Evolutionary conservation across 2,113 vertebrate species (phyloP).

Genomic region (Ochotona curzoniae): DNA sequence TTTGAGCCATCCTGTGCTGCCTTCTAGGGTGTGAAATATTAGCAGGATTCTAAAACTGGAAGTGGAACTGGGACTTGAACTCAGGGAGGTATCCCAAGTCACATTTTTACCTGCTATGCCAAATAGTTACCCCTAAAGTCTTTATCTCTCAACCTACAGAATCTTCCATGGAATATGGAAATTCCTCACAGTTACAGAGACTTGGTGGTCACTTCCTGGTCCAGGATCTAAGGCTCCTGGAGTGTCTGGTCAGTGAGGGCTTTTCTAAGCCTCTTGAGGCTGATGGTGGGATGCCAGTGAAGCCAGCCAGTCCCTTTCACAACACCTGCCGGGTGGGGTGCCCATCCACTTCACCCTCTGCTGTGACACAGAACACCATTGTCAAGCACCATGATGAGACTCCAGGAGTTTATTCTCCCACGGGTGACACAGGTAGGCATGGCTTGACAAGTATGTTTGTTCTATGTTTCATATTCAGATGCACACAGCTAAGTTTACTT

Average conservation of each 20-base stretch:
- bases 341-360: background rate
- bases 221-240: background rate
- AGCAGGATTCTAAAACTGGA: too few relatives aligned
- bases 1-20: too few relatives aligned
- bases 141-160: background rate
- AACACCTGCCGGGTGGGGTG: background rate
- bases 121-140: background rate
- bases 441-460: constrained; percentile 64
- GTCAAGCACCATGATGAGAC: constrained; percentile 4
- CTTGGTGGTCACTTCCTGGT: background rate
- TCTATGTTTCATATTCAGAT: constrained; percentile 76
- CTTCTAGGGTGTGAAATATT: too few relatives aligned
- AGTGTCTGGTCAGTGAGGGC: background rate
- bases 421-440: background rate
- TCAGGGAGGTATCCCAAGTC: too few relatives aligned
- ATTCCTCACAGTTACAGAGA: background rate
- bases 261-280: background rate
- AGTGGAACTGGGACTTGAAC: too few relatives aligned
- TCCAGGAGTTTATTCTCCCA: constrained; percentile 11
- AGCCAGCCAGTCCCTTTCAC: background rate
- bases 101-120: too few relatives aligned
- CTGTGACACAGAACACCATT: background rate
- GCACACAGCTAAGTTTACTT: constrained; percentile 46
- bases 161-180: background rate
- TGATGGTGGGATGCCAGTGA: background rate